Evolutionary conservation across 2,888 invertebrate species (phyloP).

Genomic region (Lasioglossum zephyrum): DNA sequence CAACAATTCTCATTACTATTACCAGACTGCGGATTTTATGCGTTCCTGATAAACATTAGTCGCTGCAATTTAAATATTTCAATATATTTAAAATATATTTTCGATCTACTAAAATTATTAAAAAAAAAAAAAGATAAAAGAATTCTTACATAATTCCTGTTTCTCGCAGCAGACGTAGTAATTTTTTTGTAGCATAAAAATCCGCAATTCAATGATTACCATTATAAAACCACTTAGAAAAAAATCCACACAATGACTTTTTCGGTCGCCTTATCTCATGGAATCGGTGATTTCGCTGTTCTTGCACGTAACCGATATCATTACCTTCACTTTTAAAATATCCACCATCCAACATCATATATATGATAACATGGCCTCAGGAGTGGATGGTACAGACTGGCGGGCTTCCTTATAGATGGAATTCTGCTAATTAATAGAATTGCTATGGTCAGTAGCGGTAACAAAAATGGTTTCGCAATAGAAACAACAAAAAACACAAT

Average conservation of each 20-base stretch:
- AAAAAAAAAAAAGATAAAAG: no score
- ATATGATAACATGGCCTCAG: conserved; percentile 63
- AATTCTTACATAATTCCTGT: conserved; percentile 3
- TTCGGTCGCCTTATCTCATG: background rate
- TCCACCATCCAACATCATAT: conserved; percentile 71
- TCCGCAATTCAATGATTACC: background rate
- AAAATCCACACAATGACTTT: background rate
- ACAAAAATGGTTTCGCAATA: conserved; percentile 11
- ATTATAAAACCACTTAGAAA: background rate
- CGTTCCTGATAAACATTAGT: background rate
- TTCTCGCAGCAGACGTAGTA: background rate
- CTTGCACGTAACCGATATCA: conserved; percentile 21
- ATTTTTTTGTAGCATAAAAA: conserved; percentile 5
- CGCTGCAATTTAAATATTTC: background rate
- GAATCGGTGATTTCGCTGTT: background rate
- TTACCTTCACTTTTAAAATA: conserved; percentile 63
- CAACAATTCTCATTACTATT: conserved; percentile 8
- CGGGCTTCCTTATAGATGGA: conserved; percentile 45
- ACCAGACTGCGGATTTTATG: background rate
- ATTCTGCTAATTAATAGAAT: conserved; percentile 57
- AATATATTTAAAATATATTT: background rate
- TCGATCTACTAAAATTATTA: background rate
- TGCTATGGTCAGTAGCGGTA: conserved; percentile 27
- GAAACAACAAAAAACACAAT: conserved; percentile 23
- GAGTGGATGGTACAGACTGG: conserved; percentile 46